phyloP scores from a whole-genome alignment of 2,888 invertebrate species.

The Diarsia rubi region DNA sequence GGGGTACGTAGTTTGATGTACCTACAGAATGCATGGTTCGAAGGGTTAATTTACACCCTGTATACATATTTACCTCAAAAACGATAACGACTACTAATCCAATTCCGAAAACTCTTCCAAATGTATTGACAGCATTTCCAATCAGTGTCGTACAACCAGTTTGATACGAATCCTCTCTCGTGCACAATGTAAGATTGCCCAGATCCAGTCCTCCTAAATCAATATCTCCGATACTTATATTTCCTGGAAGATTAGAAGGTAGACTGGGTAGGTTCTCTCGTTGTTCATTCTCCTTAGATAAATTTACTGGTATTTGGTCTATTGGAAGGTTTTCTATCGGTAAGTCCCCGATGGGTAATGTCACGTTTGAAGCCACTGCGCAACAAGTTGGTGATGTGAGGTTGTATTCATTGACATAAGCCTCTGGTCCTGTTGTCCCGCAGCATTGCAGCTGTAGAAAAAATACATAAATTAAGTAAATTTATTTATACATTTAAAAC shows the following conservation, averaged over 20 bases:
- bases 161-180: constrained; percentile 41
- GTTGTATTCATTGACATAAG: constrained; percentile 33
- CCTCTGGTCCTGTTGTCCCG: constrained; percentile 53
- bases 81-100: constrained; percentile 12
- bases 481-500: too few species aligned
- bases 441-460: constrained; percentile 57
- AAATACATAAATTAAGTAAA: not conserved
- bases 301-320: constrained; percentile 1
- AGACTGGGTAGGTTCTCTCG: not conserved
- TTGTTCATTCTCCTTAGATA: not conserved
- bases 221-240: not conserved
- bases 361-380: not conserved
- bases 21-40: too few species aligned
- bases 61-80: constrained; percentile 47
- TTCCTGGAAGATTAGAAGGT: not conserved
- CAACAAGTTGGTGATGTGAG: constrained; percentile 55
- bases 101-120: not conserved
- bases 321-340: not conserved
- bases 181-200: constrained; percentile 22
- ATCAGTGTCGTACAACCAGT: constrained; percentile 42
- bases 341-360: not conserved
- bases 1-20: too few species aligned
- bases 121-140: not conserved
- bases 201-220: not conserved
- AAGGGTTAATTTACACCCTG: too few species aligned